Base-by-base conservation (phyloP, 2,797 vertebrate genomes). In the Eptatretus atami region DNA sequence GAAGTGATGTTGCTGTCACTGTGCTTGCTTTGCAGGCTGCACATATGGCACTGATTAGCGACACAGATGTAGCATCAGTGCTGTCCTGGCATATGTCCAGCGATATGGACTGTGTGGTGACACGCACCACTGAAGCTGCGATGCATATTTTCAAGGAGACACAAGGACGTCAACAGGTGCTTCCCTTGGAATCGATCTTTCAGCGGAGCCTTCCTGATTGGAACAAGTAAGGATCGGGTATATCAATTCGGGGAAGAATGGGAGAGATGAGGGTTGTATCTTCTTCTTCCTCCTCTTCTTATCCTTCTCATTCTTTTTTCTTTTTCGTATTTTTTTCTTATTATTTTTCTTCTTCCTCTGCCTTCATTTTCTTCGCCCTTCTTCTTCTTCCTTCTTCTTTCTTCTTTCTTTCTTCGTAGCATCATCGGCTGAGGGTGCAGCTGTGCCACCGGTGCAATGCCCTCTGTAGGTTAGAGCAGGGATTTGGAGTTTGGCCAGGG, bases 51-150 rank as follows among this genome's bases (percentile, higher is more conserved):
- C 70, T 74, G 15, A 76, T 95, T 11, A 72, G 78, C 69, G 79
- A 90, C 15, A 75, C 83, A 0, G 74, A 74, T 64, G 81, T 73
- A 0, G 86, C 86, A 1, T 72, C 75, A 68, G 84, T 90, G 11
- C 78, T 95, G 69, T 92, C 86, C 53, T 95, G 88, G 88, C 80
- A 83, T 54, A 69, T 93, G 66, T 73, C 76, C 1, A 80, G 81
- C 4, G 81, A 87, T 71, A 87, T 95, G 82, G 82, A 92, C 69
- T 94, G 87, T 65, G 78, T 93, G 19, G 74, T 95, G 63, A 90
- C 87, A 44, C 69, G 69, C 64, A 87, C 80, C 2, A 82, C 78
- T 0, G 73, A 68, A 54, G 79, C 80, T 0, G 86, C 86, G 1
- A 71, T 66, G 19, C 75, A 65, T 9, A 82, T 95, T 68, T 81